Conservation (phyloP, 2,113 vertebrate genomes). For the Cryptotis parvus region DNA sequence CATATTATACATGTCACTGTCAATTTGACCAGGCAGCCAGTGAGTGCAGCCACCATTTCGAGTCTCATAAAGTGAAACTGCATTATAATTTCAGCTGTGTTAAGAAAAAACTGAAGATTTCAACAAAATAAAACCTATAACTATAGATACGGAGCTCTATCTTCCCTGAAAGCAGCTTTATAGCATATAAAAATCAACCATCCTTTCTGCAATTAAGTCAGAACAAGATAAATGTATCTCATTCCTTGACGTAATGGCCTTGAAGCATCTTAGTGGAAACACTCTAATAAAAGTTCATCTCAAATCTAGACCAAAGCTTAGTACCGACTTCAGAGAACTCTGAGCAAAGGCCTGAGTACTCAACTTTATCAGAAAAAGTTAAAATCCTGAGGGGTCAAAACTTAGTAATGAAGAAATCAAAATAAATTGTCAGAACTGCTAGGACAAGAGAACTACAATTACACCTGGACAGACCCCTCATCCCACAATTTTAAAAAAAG, state of each 20-base stretch:
- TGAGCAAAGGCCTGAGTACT: not conserved
- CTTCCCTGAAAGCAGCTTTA: constrained; percentile 71
- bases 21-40: constrained; percentile 30
- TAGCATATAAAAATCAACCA: constrained; percentile 64
- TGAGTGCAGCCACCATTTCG: constrained; percentile 20
- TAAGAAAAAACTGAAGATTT: constrained; percentile 63
- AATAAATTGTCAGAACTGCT: not conserved
- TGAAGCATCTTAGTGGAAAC: constrained; percentile 65
- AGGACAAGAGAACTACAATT: constrained; percentile 36
- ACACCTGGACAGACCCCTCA: not conserved
- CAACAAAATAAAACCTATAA: constrained; percentile 60
- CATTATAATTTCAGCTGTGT: constrained; percentile 57
- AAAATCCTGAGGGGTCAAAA: constrained; percentile 39
- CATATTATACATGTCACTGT: not conserved
- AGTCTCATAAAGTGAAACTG: constrained; percentile 63
- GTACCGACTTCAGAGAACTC: not conserved
- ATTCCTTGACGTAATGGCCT: constrained; percentile 65
- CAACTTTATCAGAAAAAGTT: constrained; percentile 3
- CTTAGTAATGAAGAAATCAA: constrained; percentile 51
- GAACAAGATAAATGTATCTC: constrained; percentile 68
- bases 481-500: constrained; percentile 22
- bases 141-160: constrained; percentile 36
- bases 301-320: constrained; percentile 53
- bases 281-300: constrained; percentile 76
- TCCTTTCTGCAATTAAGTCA: constrained; percentile 72